These are phyloP conservation scores for Napeogenes inachia DNA, from an alignment of 2,888 invertebrate species.

Conservation along the genomic window DNA sequence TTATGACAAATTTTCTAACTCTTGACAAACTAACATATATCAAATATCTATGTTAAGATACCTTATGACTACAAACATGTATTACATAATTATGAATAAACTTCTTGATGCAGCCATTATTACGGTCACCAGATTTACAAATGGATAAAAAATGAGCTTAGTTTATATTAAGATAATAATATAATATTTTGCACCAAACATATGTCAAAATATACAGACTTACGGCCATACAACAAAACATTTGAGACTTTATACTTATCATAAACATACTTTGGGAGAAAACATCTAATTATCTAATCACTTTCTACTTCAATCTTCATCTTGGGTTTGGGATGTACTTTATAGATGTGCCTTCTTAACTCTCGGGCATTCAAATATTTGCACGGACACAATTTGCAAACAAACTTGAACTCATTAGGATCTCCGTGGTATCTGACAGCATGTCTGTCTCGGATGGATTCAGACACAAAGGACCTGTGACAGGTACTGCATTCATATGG, in stretches of 20 bases:
- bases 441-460: slow-evolving; percentile 53
- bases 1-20: no score
- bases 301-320: slow-evolving; percentile 37
- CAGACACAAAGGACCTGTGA: slow-evolving; percentile 57
- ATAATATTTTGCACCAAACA: no score
- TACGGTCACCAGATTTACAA: no score
- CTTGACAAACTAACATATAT: no score
- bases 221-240: neutral
- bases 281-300: slow-evolving; percentile 10
- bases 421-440: slow-evolving; percentile 51
- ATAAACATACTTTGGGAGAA: no score
- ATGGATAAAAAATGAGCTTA: no score
- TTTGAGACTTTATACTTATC: neutral
- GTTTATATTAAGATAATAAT: no score
- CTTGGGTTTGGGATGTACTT: slow-evolving; percentile 53
- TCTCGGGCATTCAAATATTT: slow-evolving; percentile 58
- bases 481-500: slow-evolving; percentile 55
- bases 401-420: slow-evolving; percentile 50
- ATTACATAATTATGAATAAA: no score
- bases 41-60: no score
- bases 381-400: slow-evolving; percentile 51
- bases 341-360: slow-evolving; percentile 56
- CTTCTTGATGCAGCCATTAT: no score
- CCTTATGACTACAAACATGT: no score
- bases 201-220: neutral